A percentile compares a stretch with the other conserved stretches of the same genome.
Evolutionary conservation across 2,888 invertebrate species (phyloP).

Genomic region (Oscheius onirici): DNA sequence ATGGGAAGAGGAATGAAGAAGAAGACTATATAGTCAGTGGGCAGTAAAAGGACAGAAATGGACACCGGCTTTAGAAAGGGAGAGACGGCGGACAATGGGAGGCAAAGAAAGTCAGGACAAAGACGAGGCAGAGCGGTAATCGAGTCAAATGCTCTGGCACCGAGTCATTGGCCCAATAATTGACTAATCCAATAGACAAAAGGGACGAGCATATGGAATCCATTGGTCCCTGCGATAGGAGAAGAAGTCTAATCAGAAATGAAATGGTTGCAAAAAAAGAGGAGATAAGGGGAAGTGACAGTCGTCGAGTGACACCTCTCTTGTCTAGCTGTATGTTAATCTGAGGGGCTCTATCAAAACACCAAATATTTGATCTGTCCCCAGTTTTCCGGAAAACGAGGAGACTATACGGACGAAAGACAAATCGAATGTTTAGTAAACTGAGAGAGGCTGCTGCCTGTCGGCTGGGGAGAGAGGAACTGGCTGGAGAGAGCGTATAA

Average conservation of each 20-base stretch:
- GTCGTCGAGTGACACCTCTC: background rate
- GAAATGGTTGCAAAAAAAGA: background rate
- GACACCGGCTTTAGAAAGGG: background rate
- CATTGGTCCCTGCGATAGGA: too few relatives aligned
- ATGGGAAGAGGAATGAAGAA: too few relatives aligned
- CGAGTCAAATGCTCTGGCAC: background rate
- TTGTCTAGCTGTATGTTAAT: background rate
- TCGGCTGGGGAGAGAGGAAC: background rate
- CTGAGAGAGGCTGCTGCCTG: background rate
- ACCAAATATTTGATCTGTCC: background rate
- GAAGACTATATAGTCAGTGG: background rate
- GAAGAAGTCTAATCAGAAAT: background rate
- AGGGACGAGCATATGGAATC: background rate
- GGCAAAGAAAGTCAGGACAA: background rate
- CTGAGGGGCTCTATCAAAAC: too few relatives aligned
- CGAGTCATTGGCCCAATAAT: too few relatives aligned
- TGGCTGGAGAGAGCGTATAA: slow-evolving; percentile 14
- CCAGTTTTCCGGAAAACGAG: background rate
- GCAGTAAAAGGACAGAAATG: background rate
- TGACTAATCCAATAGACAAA: too few relatives aligned
- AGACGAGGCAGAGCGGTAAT: background rate
- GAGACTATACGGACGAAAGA: background rate
- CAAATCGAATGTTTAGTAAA: background rate
- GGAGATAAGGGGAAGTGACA: background rate
- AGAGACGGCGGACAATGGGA: background rate